Evolutionary conservation across 2,113 vertebrate genomes (phyloP).

Genomic region (Chlamydotis undulata): DNA sequence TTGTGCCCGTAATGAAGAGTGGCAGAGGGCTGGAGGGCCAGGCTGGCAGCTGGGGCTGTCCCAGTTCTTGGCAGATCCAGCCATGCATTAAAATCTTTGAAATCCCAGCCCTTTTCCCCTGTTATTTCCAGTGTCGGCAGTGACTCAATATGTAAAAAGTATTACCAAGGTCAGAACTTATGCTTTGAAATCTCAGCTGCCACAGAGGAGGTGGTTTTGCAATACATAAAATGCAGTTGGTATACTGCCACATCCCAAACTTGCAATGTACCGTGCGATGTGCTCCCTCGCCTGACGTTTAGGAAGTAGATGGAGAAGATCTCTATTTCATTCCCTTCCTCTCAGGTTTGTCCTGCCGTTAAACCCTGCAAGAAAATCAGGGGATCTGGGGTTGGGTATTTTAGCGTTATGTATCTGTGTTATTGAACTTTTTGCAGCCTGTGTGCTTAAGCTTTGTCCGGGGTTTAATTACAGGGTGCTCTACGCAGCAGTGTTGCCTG

Average conservation of each 20-base stretch:
- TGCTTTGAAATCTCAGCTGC: slow-evolving; percentile 46
- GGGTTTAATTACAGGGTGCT: background rate
- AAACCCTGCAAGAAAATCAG: background rate
- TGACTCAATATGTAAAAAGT: slow-evolving; percentile 3
- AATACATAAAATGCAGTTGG: slow-evolving; percentile 5
- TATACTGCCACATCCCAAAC: slow-evolving; percentile 41
- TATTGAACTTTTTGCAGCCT: background rate
- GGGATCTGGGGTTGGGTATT: background rate
- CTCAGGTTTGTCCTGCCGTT: background rate
- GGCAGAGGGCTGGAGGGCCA: background rate
- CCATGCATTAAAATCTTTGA: background rate
- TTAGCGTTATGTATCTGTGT: background rate
- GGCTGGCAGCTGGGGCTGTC: background rate
- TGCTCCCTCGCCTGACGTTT: background rate
- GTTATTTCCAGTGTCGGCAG: background rate
- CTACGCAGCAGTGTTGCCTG: background rate
- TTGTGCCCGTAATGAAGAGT: background rate
- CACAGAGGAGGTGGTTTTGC: slow-evolving; percentile 27
- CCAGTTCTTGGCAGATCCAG: background rate
- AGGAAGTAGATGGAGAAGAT: background rate
- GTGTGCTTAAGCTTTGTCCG: background rate
- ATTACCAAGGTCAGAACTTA: background rate
- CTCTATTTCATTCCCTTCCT: background rate
- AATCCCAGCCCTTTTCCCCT: background rate
- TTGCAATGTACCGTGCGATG: slow-evolving; percentile 30